phyloP scores from a whole-genome alignment of 2,797 vertebrate genomes.

The Caiman crocodilus region DNA sequence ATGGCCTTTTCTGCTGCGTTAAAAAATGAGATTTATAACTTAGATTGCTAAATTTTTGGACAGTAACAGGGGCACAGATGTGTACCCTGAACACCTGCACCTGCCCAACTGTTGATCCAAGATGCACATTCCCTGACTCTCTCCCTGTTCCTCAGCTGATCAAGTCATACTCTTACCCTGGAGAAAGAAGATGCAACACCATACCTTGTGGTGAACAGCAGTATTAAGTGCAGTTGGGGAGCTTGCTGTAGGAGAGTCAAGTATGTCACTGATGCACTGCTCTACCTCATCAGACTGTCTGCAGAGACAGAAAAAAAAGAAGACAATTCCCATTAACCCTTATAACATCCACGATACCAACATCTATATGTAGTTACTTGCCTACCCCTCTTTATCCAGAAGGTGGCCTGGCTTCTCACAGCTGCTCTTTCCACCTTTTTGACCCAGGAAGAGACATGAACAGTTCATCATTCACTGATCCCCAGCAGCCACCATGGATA shows the following conservation, averaged over 20 bases:
- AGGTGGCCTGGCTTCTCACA: not conserved
- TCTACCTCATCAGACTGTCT: conserved; percentile 60
- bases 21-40: not conserved
- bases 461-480: not conserved
- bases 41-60: too few relatives aligned
- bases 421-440: not conserved
- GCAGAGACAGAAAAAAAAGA: not conserved
- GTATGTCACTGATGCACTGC: conserved; percentile 18
- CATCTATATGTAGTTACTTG: not conserved
- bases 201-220: conserved; percentile 72
- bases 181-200: not conserved
- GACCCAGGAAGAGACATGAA: not conserved
- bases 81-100: not conserved
- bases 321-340: not conserved
- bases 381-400: not conserved
- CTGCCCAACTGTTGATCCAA: accelerated
- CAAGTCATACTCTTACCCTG: not conserved
- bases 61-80: not conserved
- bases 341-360: not conserved
- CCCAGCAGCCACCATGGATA: not conserved
- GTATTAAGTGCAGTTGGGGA: conserved; percentile 55
- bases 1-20: not conserved
- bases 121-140: not conserved
- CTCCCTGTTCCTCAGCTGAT: not conserved
- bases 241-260: conserved; percentile 45